Percentiles rank a stretch among this genome's conserved stretches.
These are phyloP conservation scores for Nymphicus hollandicus DNA, from an alignment of 2,113 vertebrate genomes.

Conservation along the genomic window DNA sequence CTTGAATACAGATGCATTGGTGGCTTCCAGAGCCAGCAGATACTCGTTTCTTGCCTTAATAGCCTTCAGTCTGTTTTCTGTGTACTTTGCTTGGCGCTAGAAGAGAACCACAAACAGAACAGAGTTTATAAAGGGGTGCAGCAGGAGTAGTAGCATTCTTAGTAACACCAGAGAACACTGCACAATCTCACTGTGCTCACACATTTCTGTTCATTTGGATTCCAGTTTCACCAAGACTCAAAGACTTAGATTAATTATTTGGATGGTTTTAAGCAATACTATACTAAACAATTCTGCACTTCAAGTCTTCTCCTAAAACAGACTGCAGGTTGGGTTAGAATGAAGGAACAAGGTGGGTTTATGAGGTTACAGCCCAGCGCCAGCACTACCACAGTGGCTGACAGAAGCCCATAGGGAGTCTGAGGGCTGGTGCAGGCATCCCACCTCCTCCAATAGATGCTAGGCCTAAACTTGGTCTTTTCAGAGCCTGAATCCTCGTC, in stretches of 20 bases:
- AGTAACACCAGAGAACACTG: background rate
- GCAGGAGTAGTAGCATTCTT: background rate
- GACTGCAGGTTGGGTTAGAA: background rate
- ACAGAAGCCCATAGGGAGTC: background rate
- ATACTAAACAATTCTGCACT: background rate
- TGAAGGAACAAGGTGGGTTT: background rate
- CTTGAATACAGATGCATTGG: conserved; percentile 96
- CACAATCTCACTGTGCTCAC: background rate
- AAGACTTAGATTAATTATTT: background rate
- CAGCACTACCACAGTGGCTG: background rate
- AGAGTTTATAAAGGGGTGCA: background rate
- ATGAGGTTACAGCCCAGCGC: background rate
- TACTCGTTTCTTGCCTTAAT: conserved; percentile 98
- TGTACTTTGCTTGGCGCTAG: conserved; percentile 98
- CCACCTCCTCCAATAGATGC: background rate
- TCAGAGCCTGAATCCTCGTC: background rate
- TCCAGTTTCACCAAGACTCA: conserved; percentile 27
- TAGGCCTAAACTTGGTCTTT: background rate
- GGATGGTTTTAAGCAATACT: conserved; percentile 1
- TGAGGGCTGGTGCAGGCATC: background rate
- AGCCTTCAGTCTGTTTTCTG: conserved; percentile 95
- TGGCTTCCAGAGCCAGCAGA: conserved; percentile 93
- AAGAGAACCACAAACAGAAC: background rate
- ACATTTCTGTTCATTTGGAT: background rate
- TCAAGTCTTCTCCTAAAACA: background rate